Evolutionary conservation across 2,113 vertebrate species (phyloP), one percentile per base, ranked within the genome.

Genomic region (Pluvianellus socialis): DNA sequence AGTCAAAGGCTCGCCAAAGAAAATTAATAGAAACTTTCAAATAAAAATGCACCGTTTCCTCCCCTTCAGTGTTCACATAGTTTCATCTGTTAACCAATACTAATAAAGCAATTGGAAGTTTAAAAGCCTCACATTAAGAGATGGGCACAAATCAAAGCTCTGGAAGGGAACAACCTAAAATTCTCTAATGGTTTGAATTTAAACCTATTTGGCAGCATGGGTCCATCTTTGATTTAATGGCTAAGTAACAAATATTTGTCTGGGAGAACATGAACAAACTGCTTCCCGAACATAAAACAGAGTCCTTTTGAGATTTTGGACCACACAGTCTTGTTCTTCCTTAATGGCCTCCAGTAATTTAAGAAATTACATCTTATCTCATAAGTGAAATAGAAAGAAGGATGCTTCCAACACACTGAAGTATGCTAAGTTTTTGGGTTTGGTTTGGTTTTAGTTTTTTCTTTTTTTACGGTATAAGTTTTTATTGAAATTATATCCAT

Each of bases 311-410:
- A 97, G 94, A 91, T 58, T 95, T 85, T 81, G 56, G 91, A 95
- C 96, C 96, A 96, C 95, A 96, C 91, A 97, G 70, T 68, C 80
- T 67, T 86, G 38, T 45, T 89, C 83, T 79, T 95, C 76, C 44
- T 86, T 94, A 95, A 94, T 76, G 62, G 73, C 89, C 83, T 87
- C 40, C 44, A 95, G 88, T 87, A 96, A 96, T 91, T 72, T 89
- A 58, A 94, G 83, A 87, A 96, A 92, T 80, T 94, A n/a, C 44
- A 45, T 94, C 96, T 95, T 96, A 91, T 96, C 86, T 95, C 56
- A 6, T 28, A 91, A 91, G 44, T 68, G 79, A 85, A 94, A 81
- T 42, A 92, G 38, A 84, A 91, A 89, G 47, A 80, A 67, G 49
- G 62, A 89, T 58, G 58, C 30, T 91, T 95, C 47, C 49, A 91